Evolutionary conservation across 2,797 vertebrate species (phyloP).

Genomic region (Microctenopoma steveboyesi): DNA sequence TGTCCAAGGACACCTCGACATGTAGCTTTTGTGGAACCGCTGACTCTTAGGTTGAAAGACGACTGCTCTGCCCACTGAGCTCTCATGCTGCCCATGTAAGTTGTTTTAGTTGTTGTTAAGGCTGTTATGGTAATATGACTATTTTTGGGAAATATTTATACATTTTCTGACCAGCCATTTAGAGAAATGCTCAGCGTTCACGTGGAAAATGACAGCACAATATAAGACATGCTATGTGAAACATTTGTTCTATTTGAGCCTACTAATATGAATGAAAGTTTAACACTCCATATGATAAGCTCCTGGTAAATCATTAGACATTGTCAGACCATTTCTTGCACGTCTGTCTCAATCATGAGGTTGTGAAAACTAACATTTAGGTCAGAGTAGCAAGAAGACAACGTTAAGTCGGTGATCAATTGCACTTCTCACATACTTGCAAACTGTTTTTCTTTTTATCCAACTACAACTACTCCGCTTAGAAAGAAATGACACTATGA

Average conservation of each 20-base stretch:
- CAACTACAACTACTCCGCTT: not conserved
- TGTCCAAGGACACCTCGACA: too few relatives aligned
- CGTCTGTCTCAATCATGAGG: not conserved
- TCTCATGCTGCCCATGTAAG: not conserved
- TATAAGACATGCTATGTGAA: not conserved
- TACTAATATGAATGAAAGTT: not conserved
- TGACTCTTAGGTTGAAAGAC: too few relatives aligned
- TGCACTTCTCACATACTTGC: not conserved
- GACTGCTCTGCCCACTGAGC: too few relatives aligned
- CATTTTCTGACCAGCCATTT: conserved; percentile 31
- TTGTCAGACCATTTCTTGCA: not conserved
- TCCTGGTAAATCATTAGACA: too few relatives aligned
- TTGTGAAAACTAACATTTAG: not conserved
- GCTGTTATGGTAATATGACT: conserved; percentile 35
- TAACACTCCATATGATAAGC: not conserved
- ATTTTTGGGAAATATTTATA: conserved; percentile 24
- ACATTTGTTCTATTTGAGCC: not conserved
- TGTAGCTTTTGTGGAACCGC: too few relatives aligned
- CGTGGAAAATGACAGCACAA: not conserved
- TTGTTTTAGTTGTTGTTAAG: conserved; percentile 18
- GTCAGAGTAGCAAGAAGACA: conserved; percentile 6
- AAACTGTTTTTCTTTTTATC: not conserved
- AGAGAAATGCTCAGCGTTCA: conserved; percentile 39
- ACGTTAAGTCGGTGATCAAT: not conserved
- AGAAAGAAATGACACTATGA: not conserved